Conservation (phyloP, 2,888 invertebrate genomes). For the Tribolium freemani region DNA sequence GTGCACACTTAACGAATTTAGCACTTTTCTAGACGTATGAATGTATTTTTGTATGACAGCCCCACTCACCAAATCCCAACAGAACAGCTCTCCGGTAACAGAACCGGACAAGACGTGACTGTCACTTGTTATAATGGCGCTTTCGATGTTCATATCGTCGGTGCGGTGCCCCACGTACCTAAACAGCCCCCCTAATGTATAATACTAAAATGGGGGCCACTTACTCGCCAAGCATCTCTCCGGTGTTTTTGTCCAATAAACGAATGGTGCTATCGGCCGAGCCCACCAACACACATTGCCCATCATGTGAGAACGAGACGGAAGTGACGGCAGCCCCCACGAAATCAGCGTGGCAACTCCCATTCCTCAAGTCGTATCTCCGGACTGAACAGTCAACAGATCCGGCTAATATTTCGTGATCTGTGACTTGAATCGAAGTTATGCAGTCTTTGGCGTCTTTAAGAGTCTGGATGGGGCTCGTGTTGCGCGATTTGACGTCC, state of each 20-base stretch:
- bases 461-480: constrained; percentile 84
- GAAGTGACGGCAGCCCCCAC: constrained; percentile 88
- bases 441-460: constrained; percentile 96
- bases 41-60: constrained; percentile 71
- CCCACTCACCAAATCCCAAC: constrained; percentile 91
- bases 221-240: constrained; percentile 80
- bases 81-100: constrained; percentile 85
- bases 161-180: constrained; percentile 88
- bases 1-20: constrained; percentile 87
- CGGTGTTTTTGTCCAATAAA: constrained; percentile 90
- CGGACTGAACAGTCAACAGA: constrained; percentile 92
- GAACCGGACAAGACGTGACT: constrained; percentile 92
- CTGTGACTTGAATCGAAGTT: constrained; percentile 83
- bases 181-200: constrained; percentile 23
- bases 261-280: constrained; percentile 87
- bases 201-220: constrained; percentile 45
- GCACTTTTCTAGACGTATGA: constrained; percentile 73
- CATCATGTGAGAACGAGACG: constrained; percentile 90
- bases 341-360: constrained; percentile 86
- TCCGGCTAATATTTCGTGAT: constrained; percentile 90
- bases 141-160: constrained; percentile 89
- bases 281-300: constrained; percentile 90
- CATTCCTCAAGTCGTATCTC: constrained; percentile 92
- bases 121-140: constrained; percentile 87
- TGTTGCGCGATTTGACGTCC: constrained; percentile 82